Base-by-base conservation (phyloP, 92 coral and sea anemone species). In the Palythoa grandiflora region DNA sequence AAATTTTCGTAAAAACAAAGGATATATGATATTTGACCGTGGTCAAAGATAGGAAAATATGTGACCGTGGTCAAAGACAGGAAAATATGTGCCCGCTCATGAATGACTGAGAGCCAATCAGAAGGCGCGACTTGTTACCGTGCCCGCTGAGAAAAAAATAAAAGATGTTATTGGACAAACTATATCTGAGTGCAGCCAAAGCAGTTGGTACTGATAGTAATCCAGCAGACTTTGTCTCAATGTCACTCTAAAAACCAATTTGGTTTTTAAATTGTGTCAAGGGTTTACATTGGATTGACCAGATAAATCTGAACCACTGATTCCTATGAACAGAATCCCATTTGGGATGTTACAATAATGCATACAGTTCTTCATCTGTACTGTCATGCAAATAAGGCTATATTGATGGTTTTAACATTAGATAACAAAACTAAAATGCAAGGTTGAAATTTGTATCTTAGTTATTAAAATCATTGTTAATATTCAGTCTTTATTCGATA, bases 301-400 rank as follows among this genome's bases (percentile, higher is more conserved):
- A 39, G 78, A 87, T 48, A 68, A 68, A n/a, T 19, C 84, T 39
- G 68, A 86, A 6, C 68, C 90, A 21, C 77, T 66, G 2, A 87
- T 78, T 2, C 90, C 86, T 5, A 63, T 68, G 1, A 6, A 57
- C 65, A 79, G 28, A 88, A 79, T 86, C 60, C 87, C 47, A 70
- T 88, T 81, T 87, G 87, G 13, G 44, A 80, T 15, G 13, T 80
- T 14, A 19, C 73, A 88, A 3, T 17, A 89, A 53, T 89, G 91
- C 47, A 83, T 83, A 13, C 88, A 89, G 40, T 74, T 83, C 78
- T 83, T 88, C 55, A 88, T 83, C 17, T 81, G 88, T 66, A 88
- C 88, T 14, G 40, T 83, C 83, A 88, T 73, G 83, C 77, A 80
- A 4, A 9, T 54, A 54, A 54, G 60, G 12, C 16, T 54, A 54